Percentiles rank a stretch among this genome's conserved stretches.
Evolutionary conservation across 2,888 invertebrate genomes (phyloP).

Genomic region (Pedicia rivosa): DNA sequence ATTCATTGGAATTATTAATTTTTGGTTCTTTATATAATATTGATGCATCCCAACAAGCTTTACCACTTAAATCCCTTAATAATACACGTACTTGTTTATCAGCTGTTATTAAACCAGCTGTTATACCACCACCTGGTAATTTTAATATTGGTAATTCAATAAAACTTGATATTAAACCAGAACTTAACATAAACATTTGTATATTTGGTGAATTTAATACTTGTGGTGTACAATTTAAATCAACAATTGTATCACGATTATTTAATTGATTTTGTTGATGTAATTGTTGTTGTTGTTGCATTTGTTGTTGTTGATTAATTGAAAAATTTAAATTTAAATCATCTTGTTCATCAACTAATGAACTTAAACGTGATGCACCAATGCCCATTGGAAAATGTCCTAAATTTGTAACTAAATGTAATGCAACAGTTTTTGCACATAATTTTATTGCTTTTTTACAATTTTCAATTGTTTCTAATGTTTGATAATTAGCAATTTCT

Average conservation of each 20-base stretch:
- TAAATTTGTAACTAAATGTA: constrained; percentile 79
- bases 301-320: not conserved
- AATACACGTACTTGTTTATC: constrained; percentile 74
- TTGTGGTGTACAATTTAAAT: constrained; percentile 32
- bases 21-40: constrained; percentile 69
- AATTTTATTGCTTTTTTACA: constrained; percentile 40
- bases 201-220: constrained; percentile 73
- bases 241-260: not conserved
- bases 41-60: constrained; percentile 92
- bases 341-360: constrained; percentile 82
- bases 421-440: constrained; percentile 42
- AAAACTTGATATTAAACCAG: constrained; percentile 69
- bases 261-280: not conserved
- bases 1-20: constrained; percentile 10
- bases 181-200: constrained; percentile 72
- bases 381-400: constrained; percentile 90
- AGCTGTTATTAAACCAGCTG: constrained; percentile 61
- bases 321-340: constrained; percentile 39
- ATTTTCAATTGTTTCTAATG: constrained; percentile 30
- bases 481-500: constrained; percentile 26
- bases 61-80: constrained; percentile 80
- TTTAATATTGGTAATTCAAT: constrained; percentile 78
- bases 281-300: not conserved
- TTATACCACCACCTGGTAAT: constrained; percentile 60
- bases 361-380: constrained; percentile 76